Percentiles rank a stretch among this genome's conserved stretches.
Evolutionary conservation across 1,140 invertebrate genomes (phyloP).

Genomic region (Papilio glaucus): DNA sequence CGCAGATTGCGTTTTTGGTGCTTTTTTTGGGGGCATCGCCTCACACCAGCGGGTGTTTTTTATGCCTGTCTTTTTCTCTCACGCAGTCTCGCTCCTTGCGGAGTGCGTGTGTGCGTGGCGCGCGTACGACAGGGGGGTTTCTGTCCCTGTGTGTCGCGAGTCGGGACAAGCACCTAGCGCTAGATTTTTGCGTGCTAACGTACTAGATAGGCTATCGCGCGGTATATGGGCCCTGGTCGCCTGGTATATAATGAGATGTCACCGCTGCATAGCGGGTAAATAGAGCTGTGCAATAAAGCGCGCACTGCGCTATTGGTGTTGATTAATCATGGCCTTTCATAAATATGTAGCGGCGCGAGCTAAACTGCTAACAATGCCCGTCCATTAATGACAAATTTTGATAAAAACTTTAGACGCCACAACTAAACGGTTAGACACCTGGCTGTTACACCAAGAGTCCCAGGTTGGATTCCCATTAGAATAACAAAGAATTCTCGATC

Average conservation of each 20-base stretch:
- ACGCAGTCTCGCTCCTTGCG: conserved; percentile 70
- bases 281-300: conserved; percentile 74
- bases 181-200: conserved; percentile 81
- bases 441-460: not conserved
- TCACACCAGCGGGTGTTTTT: conserved; percentile 81
- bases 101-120: conserved; percentile 49
- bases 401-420: conserved; percentile 16
- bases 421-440: not conserved
- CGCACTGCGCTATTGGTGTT: conserved; percentile 69
- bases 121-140: conserved; percentile 39
- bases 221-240: conserved; percentile 54
- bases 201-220: conserved; percentile 75
- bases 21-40: conserved; percentile 81
- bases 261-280: conserved; percentile 71
- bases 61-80: conserved; percentile 80
- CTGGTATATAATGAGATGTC: conserved; percentile 79
- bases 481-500: too few relatives aligned
- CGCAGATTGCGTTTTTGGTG: conserved; percentile 83
- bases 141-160: conserved; percentile 53
- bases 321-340: conserved; percentile 80
- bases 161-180: conserved; percentile 75
- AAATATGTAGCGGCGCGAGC: conserved; percentile 55
- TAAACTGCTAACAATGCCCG: conserved; percentile 43
- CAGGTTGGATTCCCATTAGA: not conserved
- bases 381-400: conserved; percentile 24